These are phyloP conservation scores for Xanthorhoe designata DNA, from an alignment of 2,888 invertebrate genomes.

Conservation along the genomic window DNA sequence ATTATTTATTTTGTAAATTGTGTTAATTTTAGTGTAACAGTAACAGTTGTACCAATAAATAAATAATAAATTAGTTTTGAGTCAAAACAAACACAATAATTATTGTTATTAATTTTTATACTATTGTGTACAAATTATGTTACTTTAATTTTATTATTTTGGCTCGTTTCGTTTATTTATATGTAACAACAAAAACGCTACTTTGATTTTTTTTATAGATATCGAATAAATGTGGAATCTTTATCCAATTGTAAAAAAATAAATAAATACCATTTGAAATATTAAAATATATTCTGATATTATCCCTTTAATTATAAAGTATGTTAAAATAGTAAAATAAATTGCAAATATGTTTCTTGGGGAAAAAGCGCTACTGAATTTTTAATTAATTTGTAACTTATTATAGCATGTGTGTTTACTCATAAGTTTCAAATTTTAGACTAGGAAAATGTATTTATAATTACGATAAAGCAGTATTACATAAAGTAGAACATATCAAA, in stretches of 20 bases:
- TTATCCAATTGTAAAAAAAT: slow-evolving; percentile 1
- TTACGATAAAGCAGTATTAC: slow-evolving; percentile 47
- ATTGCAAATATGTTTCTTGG: slow-evolving; percentile 53
- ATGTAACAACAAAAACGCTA: too few relatives aligned
- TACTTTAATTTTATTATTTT: too few relatives aligned
- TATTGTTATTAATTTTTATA: too few relatives aligned
- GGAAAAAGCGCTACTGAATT: slow-evolving; percentile 84
- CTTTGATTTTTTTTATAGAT: background rate
- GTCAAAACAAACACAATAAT: too few relatives aligned
- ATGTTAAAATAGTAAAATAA: slow-evolving; percentile 21
- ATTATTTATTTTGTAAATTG: too few relatives aligned
- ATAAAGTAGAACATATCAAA: slow-evolving; percentile 65
- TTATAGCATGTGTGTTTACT: slow-evolving; percentile 16
- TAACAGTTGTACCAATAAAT: too few relatives aligned
- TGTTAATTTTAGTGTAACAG: too few relatives aligned
- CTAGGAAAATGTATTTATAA: slow-evolving; percentile 7
- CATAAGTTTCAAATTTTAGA: slow-evolving; percentile 45
- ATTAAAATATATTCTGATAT: slow-evolving; percentile 14
- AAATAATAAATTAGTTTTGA: too few relatives aligned
- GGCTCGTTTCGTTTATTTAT: too few relatives aligned
- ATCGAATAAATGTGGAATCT: background rate
- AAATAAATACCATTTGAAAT: slow-evolving; percentile 3
- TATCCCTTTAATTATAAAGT: slow-evolving; percentile 16
- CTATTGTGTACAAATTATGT: too few relatives aligned
- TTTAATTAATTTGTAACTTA: slow-evolving; percentile 49